Base-by-base conservation (phyloP, 2,888 invertebrate genomes). In the Galerucella calmariensis region DNA sequence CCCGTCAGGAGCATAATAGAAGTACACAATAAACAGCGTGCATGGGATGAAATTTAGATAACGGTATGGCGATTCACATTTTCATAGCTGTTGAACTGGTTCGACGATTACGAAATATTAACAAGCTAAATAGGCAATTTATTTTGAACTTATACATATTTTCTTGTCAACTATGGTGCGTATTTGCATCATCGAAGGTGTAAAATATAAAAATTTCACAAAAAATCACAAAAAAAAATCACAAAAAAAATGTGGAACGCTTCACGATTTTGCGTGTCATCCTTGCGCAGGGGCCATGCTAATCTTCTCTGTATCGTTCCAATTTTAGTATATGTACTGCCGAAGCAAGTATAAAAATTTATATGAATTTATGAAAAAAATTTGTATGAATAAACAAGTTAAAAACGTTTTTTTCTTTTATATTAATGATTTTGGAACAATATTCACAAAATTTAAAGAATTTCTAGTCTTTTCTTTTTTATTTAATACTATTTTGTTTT, bases 261-360 rank as follows among this genome's bases (percentile, higher is more conserved):
- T 94, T 94, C 93, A 94, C 94, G 94, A 94, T 94, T 94, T 94
- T 94, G 94, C 94, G 94, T 94, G 94, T 94, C 94, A 94, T 94
- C 93, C 94, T 94, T 94, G 94, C 93, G 93, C 93, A 94, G 94
- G 93, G 94, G 93, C 93, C 93, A 94, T 94, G 94, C 94, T 94
- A 94, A 94, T 94, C 94, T 94, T 94, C 94, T 94, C 94, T 94
- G 94, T 94, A 94, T 94, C 94, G 93, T 94, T 94, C 93, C 93
- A 94, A 94, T 94, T 94, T 94, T 94, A 93, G 93, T 92, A 92
- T 92, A 92, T 92, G 92, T 92, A 92, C 91, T 91, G 92, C 92
- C 92, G 91, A 92, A 92, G 92, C 92, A 91, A 91, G 91, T 92
- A 92, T n/a, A n/a, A n/a, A n/a, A n/a, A n/a, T n/a, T n/a, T n/a